phyloP scores from a whole-genome alignment of 92 coral and sea anemone species.

The Bergia puertoricense region DNA sequence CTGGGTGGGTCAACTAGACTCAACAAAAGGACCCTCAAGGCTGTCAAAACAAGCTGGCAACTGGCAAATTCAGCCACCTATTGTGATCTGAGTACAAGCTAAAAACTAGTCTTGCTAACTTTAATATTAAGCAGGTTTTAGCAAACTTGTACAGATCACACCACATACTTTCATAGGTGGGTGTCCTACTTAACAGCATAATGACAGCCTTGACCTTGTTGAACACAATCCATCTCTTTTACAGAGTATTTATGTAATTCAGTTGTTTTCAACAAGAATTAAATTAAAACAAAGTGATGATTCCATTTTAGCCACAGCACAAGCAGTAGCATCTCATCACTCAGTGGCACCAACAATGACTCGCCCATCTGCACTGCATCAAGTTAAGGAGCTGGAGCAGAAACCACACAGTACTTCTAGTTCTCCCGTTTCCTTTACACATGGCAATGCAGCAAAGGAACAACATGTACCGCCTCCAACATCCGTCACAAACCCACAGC shows the following conservation, averaged over 20 bases:
- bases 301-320: constrained; percentile 2
- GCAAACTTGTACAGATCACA: too few species aligned
- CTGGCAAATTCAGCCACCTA: too few species aligned
- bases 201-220: too few species aligned
- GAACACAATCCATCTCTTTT: too few species aligned
- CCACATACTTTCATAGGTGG: too few species aligned
- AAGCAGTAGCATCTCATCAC: constrained; percentile 9
- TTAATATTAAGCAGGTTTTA: too few species aligned
- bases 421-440: constrained; percentile 67
- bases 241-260: not conserved
- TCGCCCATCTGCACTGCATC: constrained; percentile 43
- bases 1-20: too few species aligned
- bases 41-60: too few species aligned
- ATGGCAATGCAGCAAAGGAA: constrained; percentile 39
- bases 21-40: too few species aligned
- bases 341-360: constrained; percentile 31
- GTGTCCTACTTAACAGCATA: too few species aligned
- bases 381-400: constrained; percentile 55
- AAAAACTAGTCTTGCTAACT: too few species aligned
- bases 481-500: constrained; percentile 60
- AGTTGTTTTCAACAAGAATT: not conserved
- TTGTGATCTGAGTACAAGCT: too few species aligned
- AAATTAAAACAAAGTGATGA: not conserved
- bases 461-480: constrained; percentile 48
- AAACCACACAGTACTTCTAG: constrained; percentile 66